These are phyloP conservation scores for Odocoileus hemionus DNA, from an alignment of 2,113 vertebrate genomes.

Conservation along the genomic window DNA sequence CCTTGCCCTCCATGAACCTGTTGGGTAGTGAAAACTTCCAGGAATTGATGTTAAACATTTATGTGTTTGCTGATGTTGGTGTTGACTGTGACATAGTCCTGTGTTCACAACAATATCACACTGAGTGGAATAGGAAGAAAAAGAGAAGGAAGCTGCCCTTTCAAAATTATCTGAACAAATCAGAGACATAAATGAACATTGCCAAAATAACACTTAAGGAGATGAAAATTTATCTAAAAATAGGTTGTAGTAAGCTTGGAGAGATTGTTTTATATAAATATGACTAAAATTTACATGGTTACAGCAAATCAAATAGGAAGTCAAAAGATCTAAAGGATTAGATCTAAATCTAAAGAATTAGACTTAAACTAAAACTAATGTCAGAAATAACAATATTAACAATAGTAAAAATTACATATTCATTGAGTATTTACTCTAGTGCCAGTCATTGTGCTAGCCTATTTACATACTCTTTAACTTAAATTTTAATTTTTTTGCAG, in stretches of 20 bases:
- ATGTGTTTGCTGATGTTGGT: neutral
- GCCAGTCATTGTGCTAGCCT: neutral
- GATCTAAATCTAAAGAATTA: too few species aligned
- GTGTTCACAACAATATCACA: neutral
- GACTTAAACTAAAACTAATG: neutral
- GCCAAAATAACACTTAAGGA: neutral
- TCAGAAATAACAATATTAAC: neutral
- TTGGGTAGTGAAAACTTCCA: neutral
- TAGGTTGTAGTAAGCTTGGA: neutral
- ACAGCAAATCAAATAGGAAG: neutral
- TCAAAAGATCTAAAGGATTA: neutral
- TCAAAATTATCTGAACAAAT: conserved; percentile 24
- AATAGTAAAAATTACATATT: neutral
- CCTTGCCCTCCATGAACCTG: neutral
- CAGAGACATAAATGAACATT: neutral
- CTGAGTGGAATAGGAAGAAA: neutral
- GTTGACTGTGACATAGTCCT: neutral
- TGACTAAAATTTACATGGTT: neutral
- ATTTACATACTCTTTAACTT: neutral
- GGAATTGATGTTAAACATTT: neutral
- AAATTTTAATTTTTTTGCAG: neutral
- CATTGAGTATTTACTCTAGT: neutral
- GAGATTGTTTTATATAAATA: neutral
- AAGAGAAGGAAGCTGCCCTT: neutral
- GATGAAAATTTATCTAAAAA: neutral